A percentile compares a stretch with the other conserved stretches of the same genome.
Conservation (phyloP, 92 coral and sea anemone genomes). For the Phenganax stokvisi region DNA sequence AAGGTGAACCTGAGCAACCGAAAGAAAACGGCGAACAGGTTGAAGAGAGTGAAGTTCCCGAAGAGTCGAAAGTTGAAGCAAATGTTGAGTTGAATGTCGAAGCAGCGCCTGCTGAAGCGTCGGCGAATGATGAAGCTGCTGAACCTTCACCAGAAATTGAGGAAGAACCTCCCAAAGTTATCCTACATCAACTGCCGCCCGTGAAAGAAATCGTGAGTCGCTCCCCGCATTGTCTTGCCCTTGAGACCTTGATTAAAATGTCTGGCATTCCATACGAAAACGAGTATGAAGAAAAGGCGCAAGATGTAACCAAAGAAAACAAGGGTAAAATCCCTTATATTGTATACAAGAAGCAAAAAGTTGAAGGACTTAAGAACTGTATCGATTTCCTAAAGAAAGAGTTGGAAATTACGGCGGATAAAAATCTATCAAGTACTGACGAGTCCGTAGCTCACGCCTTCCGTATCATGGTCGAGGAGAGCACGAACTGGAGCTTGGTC, state of each 20-base stretch:
- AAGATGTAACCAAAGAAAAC: conserved; percentile 53
- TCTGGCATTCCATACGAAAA: conserved; percentile 87
- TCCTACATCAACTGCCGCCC: conserved; percentile 86
- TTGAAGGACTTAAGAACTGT: conserved; percentile 82
- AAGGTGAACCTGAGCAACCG: conserved; percentile 18
- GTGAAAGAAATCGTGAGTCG: conserved; percentile 62
- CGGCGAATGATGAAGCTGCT: conserved; percentile 60
- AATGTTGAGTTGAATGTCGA: conserved; percentile 57
- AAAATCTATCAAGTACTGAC: conserved; percentile 58
- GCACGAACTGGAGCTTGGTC: conserved; percentile 92
- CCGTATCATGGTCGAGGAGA: conserved; percentile 89
- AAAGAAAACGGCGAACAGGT: conserved; percentile 30
- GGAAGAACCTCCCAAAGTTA: conserved; percentile 77
- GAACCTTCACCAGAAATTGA: conserved; percentile 69
- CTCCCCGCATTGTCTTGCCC: conserved; percentile 80
- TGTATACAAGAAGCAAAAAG: conserved; percentile 78
- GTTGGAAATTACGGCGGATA: conserved; percentile 74
- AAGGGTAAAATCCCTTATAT: conserved; percentile 86
- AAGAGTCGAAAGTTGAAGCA: conserved; percentile 88
- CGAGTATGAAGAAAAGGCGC: conserved; percentile 58
- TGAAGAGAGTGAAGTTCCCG: conserved; percentile 56
- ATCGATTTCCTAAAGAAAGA: conserved; percentile 83
- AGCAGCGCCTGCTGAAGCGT: conserved; percentile 68
- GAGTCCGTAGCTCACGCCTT: conserved; percentile 82
- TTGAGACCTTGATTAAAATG: conserved; percentile 87